Evolutionary conservation across 2,888 invertebrate species (phyloP).

Genomic region (Rhagonycha lutea): DNA sequence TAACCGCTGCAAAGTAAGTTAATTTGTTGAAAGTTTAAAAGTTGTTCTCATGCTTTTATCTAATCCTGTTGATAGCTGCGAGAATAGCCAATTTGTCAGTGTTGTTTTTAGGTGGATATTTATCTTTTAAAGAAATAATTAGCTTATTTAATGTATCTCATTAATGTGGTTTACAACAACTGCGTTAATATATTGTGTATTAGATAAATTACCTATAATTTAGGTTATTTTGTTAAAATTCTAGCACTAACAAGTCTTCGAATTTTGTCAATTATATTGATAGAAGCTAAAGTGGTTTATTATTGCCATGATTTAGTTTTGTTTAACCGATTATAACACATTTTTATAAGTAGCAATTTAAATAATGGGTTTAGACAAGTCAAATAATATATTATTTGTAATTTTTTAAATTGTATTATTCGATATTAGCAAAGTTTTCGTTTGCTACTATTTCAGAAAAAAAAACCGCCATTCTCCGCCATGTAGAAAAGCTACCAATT

Average conservation of each 20-base stretch:
- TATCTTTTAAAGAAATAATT: neutral
- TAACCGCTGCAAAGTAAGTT: neutral
- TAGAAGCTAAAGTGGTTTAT: neutral
- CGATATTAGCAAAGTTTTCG: neutral
- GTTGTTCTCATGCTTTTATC: neutral
- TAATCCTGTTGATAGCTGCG: neutral
- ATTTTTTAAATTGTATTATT: neutral
- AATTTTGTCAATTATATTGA: neutral
- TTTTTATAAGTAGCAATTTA: neutral
- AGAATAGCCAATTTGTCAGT: neutral
- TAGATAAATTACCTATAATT: neutral
- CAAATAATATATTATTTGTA: neutral
- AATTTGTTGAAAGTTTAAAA: neutral
- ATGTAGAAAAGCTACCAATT: too few relatives aligned
- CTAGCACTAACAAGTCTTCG: neutral
- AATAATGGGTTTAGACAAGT: neutral
- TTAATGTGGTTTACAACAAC: neutral
- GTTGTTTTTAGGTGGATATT: neutral
- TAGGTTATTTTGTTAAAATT: neutral
- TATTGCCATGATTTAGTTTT: neutral
- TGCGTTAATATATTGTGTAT: neutral
- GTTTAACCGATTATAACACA: neutral
- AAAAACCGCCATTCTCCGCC: neutral
- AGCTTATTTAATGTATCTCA: neutral
- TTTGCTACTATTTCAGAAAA: neutral